Base-by-base conservation (phyloP, 2,888 invertebrate species). In the Clostera curtula region DNA sequence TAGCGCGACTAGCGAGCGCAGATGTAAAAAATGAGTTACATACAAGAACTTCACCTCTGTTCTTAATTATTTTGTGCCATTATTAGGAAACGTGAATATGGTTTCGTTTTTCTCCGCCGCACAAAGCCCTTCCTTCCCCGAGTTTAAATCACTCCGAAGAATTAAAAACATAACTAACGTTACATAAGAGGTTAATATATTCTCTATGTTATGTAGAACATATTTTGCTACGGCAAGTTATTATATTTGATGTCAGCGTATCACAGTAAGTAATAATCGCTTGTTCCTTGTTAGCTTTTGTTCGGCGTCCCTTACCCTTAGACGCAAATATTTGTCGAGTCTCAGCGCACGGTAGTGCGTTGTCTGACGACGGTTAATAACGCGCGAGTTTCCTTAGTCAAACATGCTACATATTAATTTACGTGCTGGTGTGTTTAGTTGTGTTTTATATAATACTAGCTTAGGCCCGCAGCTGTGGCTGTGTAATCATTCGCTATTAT, bases 241-340 rank as follows among this genome's bases (percentile, higher is more conserved):
- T 50, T 52, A 42, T 52, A 47, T 52, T 47, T 51, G 49, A 46
- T 50, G 42, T 29, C 39, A 34, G 43, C 47, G 51, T 57, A 47
- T 52, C 53, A 53, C 43, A 53, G 48, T 49, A 38, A 31, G 40
- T 52, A 62, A 59, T 61, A 59, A 59, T 56, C 51, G 48, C 49
- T 43, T 51, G 43, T 49, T 49, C 45, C 39, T 29, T 49, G 44
- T 54, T 52, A 46, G 52, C 52, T 53, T 56, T 55, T 58, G 55
- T 63, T 55, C 52, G 40, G 38, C 48, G 41, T 55, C 52, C 52
- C 51, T 49, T 49, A 54, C 42, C 43, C 45, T 27, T 36, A 23
- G 23, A 31, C 25, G 47, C 56, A 59, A 67, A 67, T 61, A 65
- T 67, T 66, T 63, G 52, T 47, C 19, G 41, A 56, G 47, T 48